Evolutionary conservation across 2,113 vertebrate species (phyloP).

Genomic region (Hyla sarda): DNA sequence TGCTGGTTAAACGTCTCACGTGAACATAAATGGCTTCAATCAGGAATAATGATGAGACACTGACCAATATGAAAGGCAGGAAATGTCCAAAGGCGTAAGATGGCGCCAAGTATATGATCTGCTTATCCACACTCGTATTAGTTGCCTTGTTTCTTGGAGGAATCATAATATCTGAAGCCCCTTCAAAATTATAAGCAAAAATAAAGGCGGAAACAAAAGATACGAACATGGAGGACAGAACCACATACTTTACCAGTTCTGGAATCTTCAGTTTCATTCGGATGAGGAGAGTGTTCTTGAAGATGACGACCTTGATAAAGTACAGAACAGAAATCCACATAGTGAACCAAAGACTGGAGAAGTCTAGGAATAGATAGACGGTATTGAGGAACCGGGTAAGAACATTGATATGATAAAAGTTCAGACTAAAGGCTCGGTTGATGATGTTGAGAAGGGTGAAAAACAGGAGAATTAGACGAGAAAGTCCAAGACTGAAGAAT

Average conservation of each 20-base stretch:
- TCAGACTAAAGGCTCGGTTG: background rate
- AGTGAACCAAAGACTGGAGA: background rate
- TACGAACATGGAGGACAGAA: background rate
- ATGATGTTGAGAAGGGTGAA: background rate
- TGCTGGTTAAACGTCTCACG: background rate
- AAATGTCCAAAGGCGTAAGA: background rate
- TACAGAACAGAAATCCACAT: slow-evolving; percentile 24
- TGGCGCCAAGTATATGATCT: background rate
- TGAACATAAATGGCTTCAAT: background rate
- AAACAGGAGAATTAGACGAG: background rate
- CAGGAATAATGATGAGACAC: background rate
- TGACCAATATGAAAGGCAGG: slow-evolving; percentile 8
- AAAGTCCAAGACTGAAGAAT: background rate
- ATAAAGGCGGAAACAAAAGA: background rate
- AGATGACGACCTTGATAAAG: slow-evolving; percentile 20
- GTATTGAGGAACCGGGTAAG: background rate
- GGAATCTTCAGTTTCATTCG: slow-evolving; percentile 24
- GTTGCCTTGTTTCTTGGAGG: background rate
- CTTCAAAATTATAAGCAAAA: background rate
- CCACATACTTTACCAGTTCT: background rate
- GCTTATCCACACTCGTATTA: background rate
- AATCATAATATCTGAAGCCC: background rate
- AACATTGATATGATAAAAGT: background rate
- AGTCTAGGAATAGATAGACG: background rate
- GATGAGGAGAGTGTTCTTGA: background rate